phyloP scores from a whole-genome alignment of 92 coral and sea anemone genomes.

The Umimayanthus kanabou region DNA sequence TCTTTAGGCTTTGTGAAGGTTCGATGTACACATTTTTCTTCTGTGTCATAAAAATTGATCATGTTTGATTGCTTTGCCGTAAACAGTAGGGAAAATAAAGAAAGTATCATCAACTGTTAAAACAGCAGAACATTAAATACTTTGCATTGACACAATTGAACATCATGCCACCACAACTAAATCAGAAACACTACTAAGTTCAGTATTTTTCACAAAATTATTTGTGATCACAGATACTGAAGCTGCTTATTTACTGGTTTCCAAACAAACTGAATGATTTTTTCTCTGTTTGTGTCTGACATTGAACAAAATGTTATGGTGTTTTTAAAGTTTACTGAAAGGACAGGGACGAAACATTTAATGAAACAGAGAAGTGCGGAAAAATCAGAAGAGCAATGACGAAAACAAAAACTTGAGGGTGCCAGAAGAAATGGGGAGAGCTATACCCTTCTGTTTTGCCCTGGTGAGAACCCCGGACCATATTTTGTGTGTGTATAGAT shows the following conservation, averaged over 20 bases:
- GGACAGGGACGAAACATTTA: constrained; percentile 18
- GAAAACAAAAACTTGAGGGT: too few relatives aligned
- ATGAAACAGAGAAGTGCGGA: constrained; percentile 4
- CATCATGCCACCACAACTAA: constrained; percentile 12
- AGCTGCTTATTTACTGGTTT: constrained; percentile 23
- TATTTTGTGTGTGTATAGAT: constrained; percentile 8
- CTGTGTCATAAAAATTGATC: constrained; percentile 13
- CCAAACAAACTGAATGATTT: constrained; percentile 22
- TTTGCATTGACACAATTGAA: background rate
- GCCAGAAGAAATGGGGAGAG: constrained; percentile 21
- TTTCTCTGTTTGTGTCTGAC: too few relatives aligned
- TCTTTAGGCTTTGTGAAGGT: constrained; percentile 13
- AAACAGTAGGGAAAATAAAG: constrained; percentile 17
- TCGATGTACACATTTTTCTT: constrained; percentile 12
- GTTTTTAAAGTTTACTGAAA: constrained; percentile 13
- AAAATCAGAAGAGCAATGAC: too few relatives aligned
- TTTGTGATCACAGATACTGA: constrained; percentile 23
- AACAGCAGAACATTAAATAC: constrained; percentile 11
- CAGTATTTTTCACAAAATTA: constrained; percentile 19
- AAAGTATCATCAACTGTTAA: background rate
- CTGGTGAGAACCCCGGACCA: background rate
- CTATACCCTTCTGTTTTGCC: background rate
- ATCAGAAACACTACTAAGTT: constrained; percentile 12
- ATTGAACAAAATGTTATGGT: constrained; percentile 18
- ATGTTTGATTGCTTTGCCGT: constrained; percentile 13